Percentiles rank a stretch among this genome's conserved stretches.
phyloP scores from a whole-genome alignment of 2,113 vertebrate species.

The Gulo gulo region DNA sequence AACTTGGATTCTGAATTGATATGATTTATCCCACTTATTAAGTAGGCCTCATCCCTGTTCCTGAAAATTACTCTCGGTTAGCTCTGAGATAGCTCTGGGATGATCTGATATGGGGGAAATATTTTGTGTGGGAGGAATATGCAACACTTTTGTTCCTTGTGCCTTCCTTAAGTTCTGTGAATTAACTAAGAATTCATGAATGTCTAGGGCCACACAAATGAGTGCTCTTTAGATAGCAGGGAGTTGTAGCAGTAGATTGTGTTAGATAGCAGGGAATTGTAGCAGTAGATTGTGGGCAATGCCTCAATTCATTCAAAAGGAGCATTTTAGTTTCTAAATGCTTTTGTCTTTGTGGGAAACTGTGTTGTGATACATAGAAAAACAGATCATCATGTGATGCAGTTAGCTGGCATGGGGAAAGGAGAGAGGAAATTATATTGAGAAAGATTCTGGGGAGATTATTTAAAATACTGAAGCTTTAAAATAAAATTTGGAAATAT shows the following conservation, averaged over 20 bases:
- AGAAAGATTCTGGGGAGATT: neutral
- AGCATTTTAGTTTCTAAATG: neutral
- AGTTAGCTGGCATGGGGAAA: neutral
- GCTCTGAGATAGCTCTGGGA: neutral
- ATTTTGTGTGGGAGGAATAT: neutral
- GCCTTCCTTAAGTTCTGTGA: neutral
- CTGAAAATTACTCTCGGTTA: neutral
- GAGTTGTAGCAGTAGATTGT: neutral
- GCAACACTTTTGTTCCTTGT: neutral
- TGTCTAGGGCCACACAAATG: neutral
- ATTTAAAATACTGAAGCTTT: neutral
- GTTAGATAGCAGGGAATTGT: neutral
- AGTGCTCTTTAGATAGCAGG: neutral
- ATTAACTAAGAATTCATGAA: neutral
- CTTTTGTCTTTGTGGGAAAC: neutral
- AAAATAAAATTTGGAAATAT: conserved; percentile 33
- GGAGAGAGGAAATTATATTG: neutral
- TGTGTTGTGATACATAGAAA: neutral
- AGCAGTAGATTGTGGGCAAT: neutral
- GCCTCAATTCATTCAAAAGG: neutral
- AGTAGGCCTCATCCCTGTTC: neutral
- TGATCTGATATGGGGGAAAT: neutral
- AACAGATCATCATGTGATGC: neutral
- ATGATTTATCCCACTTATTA: neutral
- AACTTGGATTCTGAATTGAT: neutral